These are phyloP conservation scores for Ceratina australensis DNA, from an alignment of 1,140 invertebrate species.

Conservation along the genomic window DNA sequence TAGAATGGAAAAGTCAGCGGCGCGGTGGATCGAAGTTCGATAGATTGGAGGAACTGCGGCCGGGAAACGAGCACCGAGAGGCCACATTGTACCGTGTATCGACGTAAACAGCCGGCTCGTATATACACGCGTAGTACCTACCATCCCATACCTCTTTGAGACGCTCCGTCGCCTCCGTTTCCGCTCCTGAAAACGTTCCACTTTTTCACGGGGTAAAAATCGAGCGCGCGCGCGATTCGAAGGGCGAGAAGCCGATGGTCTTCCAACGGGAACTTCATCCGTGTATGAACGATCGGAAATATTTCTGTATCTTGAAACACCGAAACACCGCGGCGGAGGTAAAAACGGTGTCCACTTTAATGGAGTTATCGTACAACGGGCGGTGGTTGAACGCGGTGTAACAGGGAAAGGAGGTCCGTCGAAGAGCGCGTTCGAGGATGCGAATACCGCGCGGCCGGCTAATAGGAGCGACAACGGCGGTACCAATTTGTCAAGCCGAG, in stretches of 20 bases:
- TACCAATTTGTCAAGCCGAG: constrained; percentile 37
- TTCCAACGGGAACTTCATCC: too few species aligned
- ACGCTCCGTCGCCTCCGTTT: constrained; percentile 40
- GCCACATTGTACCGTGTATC: constrained; percentile 40
- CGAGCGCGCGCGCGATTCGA: background rate
- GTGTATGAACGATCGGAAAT: too few species aligned
- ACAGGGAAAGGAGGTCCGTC: background rate
- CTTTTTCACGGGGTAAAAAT: background rate
- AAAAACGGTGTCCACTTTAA: background rate
- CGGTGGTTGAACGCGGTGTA: background rate
- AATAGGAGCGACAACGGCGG: constrained; percentile 36
- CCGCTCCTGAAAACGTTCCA: background rate
- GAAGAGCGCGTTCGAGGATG: constrained; percentile 5
- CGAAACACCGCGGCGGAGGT: background rate
- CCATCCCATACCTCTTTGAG: constrained; percentile 20
- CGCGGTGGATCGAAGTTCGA: constrained; percentile 25
- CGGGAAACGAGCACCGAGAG: constrained; percentile 38
- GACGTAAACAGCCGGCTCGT: constrained; percentile 31
- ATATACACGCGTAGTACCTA: background rate
- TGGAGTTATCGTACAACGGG: background rate
- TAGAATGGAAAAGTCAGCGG: constrained; percentile 42
- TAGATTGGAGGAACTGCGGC: constrained; percentile 51
- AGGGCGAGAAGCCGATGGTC: background rate
- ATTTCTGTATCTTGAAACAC: too few species aligned
- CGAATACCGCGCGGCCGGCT: constrained; percentile 25